Evolutionary conservation across 2,797 vertebrate species (phyloP), one percentile per base, ranked within the genome.

Genomic region (Platyrinchus mystaceus): DNA sequence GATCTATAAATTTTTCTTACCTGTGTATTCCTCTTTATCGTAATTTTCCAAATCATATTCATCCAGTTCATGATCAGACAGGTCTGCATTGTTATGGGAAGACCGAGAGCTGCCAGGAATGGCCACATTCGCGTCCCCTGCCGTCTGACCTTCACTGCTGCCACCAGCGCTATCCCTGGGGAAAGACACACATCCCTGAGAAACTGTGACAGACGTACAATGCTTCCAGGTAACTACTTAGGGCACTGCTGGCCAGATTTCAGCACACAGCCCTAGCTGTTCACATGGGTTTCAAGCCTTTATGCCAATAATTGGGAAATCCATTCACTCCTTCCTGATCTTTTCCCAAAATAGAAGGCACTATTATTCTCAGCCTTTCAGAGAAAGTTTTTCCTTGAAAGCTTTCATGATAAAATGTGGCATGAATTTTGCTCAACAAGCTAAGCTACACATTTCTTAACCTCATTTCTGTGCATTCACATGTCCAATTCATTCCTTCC

Each of bases 1-100:
- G 8, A 49, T 22, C 14, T 20, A 20, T 9, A 34, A 3, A 10
- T 24, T 62, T 55, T 46, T 52, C 95, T 96, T 80, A 99, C 99
- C 98, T 18, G 96, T 26, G 52, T 98, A 97, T 15, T 98, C 97
- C 5, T 98, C 99, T 68, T 99, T 98, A 44, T 99, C 99, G 0
- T 99, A 99, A 84, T 96, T 98, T 68, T 99, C 99, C 91, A 99
- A 91, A 64, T 98, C 98, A 5, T 99, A 99, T 82, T 99, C 99
- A 2, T 98, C 99, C 18, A 99, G 96, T 39, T 99, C 99, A 58
- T 99, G 98, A 0, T 98, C 98, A 12, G 98, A 98, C 4, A 95
- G 95, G 16, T 89, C 89, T 1, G 96, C 96, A 16, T 91, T 92
- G 62, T 95, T 93, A 14, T 81, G 78, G 67, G 87, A 41, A 30